These are phyloP conservation scores for Spilogale gracilis DNA, from an alignment of 2,113 vertebrate species.

Conservation along the genomic window DNA sequence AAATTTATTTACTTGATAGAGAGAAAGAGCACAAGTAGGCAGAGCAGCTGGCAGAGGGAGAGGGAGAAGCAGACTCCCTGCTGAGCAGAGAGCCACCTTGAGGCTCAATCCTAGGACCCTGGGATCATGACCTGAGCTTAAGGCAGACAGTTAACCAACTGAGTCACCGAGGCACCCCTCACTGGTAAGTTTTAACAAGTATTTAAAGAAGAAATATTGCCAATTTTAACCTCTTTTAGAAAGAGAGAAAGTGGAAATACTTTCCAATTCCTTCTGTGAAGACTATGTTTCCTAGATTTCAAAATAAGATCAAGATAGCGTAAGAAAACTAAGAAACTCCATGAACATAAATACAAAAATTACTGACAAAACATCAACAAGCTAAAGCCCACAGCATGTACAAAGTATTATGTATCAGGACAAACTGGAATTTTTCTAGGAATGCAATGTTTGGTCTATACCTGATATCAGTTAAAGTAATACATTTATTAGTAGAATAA, in stretches of 20 bases:
- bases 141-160: too few species aligned
- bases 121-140: too few species aligned
- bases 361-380: not conserved
- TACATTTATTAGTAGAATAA: not conserved
- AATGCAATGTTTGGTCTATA: not conserved
- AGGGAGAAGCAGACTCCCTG: too few species aligned
- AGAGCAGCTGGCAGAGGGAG: too few species aligned
- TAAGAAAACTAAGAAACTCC: not conserved
- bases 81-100: too few species aligned
- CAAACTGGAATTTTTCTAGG: not conserved
- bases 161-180: too few species aligned
- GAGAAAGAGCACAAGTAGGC: too few species aligned
- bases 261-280: not conserved
- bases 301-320: not conserved
- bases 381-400: not conserved
- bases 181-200: not conserved
- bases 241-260: not conserved
- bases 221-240: not conserved
- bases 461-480: not conserved
- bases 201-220: not conserved
- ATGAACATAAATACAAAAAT: not conserved
- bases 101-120: too few species aligned
- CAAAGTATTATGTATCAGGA: not conserved
- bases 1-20: too few species aligned
- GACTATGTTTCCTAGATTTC: not conserved